These are phyloP conservation scores for Tyrannus savana DNA, from an alignment of 2,113 vertebrate species.

Conservation along the genomic window DNA sequence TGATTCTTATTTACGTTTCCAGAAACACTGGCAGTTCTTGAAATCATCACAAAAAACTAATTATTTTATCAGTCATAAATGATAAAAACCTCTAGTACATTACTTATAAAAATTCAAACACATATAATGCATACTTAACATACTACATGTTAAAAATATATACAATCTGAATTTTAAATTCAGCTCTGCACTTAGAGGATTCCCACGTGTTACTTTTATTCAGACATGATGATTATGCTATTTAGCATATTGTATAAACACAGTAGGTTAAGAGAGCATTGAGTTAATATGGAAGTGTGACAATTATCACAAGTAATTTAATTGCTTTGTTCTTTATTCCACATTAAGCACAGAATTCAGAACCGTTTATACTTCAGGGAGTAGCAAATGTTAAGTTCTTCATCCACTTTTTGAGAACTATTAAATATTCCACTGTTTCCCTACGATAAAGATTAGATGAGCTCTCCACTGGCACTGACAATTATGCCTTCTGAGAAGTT, in stretches of 20 bases:
- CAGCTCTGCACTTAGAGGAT: not conserved
- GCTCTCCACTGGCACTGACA: not conserved
- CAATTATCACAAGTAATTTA: not conserved
- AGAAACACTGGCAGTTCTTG: not conserved
- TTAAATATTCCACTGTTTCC: not conserved
- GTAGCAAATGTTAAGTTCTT: not conserved
- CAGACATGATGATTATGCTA: not conserved
- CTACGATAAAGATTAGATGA: not conserved
- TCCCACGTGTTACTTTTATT: not conserved
- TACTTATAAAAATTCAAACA: not conserved
- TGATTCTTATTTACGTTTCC: not conserved
- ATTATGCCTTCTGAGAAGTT: not conserved
- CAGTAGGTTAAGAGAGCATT: not conserved
- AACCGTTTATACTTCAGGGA: not conserved
- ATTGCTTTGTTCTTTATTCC: constrained; percentile 11
- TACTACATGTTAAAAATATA: not conserved
- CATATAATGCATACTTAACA: not conserved
- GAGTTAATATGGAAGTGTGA: not conserved
- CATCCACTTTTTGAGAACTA: not conserved
- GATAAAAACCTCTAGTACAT: not conserved
- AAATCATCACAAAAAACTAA: not conserved
- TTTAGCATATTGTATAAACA: constrained; percentile 15
- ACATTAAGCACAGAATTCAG: not conserved
- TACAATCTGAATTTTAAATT: not conserved
- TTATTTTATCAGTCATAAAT: not conserved